Percentiles rank a stretch among this genome's conserved stretches.
Evolutionary conservation across 2,113 vertebrate genomes (phyloP).

Genomic region (Oxyura jamaicensis): DNA sequence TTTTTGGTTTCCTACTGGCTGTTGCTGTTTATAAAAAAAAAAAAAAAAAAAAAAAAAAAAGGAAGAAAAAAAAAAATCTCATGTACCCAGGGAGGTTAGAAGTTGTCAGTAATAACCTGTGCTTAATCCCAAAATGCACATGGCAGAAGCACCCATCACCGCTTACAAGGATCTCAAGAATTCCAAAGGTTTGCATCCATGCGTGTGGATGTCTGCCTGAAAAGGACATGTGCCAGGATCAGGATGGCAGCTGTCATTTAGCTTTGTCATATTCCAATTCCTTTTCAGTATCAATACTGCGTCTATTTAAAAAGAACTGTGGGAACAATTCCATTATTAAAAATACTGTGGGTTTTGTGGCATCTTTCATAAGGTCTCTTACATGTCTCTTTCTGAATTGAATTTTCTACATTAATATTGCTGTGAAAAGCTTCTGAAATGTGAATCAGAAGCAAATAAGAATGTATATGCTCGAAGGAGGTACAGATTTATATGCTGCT

Average conservation of each 20-base stretch:
- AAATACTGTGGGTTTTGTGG: not conserved
- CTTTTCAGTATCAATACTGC: not conserved
- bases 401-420: not conserved
- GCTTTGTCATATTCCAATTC: not conserved
- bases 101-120: not conserved
- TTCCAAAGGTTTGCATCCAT: not conserved
- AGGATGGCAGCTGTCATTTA: not conserved
- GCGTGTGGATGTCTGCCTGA: accelerated
- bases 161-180: not conserved
- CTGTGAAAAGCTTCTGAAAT: not conserved
- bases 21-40: not conserved
- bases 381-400: not conserved
- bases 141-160: not conserved
- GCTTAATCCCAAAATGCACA: not conserved
- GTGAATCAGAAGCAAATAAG: not conserved
- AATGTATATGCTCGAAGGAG: not conserved
- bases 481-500: not conserved
- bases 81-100: not conserved
- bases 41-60: not conserved
- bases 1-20: not conserved
- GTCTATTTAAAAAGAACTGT: not conserved
- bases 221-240: not conserved
- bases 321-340: not conserved
- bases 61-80: not conserved
- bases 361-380: not conserved